These are phyloP conservation scores for Pocota personata DNA, from an alignment of 2,888 invertebrate genomes.

Conservation along the genomic window DNA sequence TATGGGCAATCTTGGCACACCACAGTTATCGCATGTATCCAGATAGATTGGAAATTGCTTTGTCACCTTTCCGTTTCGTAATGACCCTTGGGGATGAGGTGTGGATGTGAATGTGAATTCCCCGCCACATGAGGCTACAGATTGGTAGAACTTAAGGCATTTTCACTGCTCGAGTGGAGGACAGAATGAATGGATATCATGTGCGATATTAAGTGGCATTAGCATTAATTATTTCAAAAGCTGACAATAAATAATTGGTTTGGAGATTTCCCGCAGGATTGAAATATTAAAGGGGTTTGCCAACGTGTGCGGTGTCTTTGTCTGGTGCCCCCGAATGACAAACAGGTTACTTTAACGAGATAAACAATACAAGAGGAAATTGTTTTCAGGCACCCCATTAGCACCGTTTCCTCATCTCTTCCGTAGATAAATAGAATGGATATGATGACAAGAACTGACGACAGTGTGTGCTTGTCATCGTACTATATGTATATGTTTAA, in stretches of 20 bases:
- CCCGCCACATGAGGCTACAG: background rate
- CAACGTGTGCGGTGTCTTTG: background rate
- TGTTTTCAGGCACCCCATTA: background rate
- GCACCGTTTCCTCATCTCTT: background rate
- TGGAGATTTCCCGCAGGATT: constrained; percentile 11
- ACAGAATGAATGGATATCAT: constrained; percentile 12
- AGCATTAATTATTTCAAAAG: constrained; percentile 40
- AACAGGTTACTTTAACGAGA: background rate
- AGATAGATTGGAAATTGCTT: constrained; percentile 16
- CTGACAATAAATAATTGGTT: constrained; percentile 34
- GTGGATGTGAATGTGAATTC: background rate
- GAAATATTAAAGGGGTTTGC: background rate
- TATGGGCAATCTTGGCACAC: background rate
- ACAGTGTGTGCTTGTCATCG: background rate
- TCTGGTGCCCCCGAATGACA: background rate
- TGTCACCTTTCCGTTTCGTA: constrained; percentile 11
- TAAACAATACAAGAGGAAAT: background rate
- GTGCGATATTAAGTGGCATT: constrained; percentile 29
- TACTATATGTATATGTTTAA: background rate
- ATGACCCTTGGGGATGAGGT: background rate
- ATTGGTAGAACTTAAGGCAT: background rate
- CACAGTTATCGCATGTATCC: background rate
- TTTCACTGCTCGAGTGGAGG: background rate
- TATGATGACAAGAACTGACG: background rate
- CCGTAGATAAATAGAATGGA: background rate